phyloP scores from a whole-genome alignment of 2,797 vertebrate genomes.

The Meda fulgida region DNA sequence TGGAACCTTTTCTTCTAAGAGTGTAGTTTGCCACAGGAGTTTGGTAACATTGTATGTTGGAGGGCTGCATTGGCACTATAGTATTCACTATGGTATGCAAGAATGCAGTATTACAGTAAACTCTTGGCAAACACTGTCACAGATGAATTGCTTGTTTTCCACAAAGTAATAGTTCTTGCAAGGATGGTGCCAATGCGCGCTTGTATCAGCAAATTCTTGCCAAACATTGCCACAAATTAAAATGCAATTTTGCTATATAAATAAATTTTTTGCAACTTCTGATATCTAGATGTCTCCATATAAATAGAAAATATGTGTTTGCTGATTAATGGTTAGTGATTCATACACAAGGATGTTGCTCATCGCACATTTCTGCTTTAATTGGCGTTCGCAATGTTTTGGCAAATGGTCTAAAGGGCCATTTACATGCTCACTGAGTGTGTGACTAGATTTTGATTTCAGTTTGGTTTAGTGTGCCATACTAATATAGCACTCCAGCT shows the following conservation, averaged over 20 bases:
- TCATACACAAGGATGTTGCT: conserved; percentile 12
- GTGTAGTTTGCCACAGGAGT: background rate
- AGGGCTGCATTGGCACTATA: background rate
- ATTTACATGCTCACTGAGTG: conserved; percentile 17
- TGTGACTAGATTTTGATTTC: conserved; percentile 14
- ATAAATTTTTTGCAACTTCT: background rate
- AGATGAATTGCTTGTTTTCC: background rate
- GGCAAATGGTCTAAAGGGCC: background rate
- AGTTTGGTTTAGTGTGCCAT: background rate
- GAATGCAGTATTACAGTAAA: background rate
- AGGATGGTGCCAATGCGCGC: background rate
- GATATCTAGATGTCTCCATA: background rate
- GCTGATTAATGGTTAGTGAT: background rate
- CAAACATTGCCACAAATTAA: conserved; percentile 5
- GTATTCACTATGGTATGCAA: background rate
- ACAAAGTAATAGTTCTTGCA: background rate
- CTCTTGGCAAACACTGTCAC: background rate
- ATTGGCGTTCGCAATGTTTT: background rate
- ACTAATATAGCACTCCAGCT: background rate
- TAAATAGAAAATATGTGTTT: background rate
- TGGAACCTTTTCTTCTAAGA: background rate
- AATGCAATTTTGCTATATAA: background rate
- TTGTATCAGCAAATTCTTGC: background rate
- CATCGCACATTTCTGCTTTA: background rate
- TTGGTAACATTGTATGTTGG: background rate